Conservation (phyloP, 2,888 invertebrate species). For the Nebria brevicollis region DNA sequence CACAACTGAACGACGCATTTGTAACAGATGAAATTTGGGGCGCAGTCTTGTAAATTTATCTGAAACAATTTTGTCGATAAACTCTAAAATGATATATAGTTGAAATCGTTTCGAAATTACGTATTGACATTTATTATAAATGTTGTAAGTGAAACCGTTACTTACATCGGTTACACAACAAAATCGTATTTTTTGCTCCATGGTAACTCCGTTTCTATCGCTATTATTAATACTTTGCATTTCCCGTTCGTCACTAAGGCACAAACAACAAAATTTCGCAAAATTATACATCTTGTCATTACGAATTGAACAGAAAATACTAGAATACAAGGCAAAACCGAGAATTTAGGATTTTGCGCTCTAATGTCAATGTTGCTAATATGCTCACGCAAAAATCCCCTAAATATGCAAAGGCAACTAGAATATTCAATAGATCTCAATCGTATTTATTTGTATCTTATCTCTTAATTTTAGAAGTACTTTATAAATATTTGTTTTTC, state of each 20-base stretch:
- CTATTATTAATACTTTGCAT: background rate
- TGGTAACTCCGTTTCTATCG: background rate
- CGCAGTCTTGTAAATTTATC: no score
- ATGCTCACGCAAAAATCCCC: background rate
- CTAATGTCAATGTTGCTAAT: background rate
- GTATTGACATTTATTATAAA: no score
- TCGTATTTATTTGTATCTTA: no score
- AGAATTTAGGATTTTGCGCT: background rate
- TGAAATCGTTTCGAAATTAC: no score
- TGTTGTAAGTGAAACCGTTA: background rate
- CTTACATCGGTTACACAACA: background rate
- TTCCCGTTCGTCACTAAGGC: background rate
- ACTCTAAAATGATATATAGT: no score
- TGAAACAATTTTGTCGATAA: no score
- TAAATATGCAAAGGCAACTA: background rate
- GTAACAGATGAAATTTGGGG: no score
- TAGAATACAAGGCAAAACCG: background rate
- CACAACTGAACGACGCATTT: no score
- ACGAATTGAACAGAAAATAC: background rate
- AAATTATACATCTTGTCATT: slow-evolving; percentile 6
- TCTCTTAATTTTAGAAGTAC: no score
- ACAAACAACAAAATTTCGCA: background rate
- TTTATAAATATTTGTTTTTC: background rate
- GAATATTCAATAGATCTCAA: background rate
- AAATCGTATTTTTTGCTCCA: background rate